Evolutionary conservation across 2,888 invertebrate species (phyloP).

Genomic region (Conomelus anceps): DNA sequence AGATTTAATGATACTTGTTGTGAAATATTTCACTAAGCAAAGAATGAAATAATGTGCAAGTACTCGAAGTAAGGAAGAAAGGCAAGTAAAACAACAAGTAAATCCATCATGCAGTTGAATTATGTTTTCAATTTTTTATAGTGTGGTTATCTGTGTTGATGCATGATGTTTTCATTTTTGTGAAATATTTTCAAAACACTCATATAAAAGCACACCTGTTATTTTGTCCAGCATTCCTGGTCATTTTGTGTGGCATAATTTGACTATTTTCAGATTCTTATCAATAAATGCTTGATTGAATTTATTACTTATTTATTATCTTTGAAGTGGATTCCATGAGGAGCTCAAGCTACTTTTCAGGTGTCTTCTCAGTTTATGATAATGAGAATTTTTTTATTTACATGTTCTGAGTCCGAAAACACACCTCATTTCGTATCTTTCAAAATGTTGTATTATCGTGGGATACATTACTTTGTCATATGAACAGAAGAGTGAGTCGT

Average conservation of each 20-base stretch:
- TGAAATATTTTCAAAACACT: neutral
- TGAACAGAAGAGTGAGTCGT: no score
- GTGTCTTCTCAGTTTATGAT: neutral
- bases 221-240: neutral
- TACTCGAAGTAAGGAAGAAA: neutral
- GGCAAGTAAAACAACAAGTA: neutral
- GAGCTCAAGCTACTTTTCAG: neutral
- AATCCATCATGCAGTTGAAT: neutral
- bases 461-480: no score
- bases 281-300: neutral
- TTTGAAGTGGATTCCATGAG: neutral
- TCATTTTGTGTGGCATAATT: neutral
- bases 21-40: neutral
- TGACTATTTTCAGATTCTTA: neutral
- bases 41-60: neutral
- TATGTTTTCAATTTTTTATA: neutral
- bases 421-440: neutral
- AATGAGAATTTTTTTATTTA: neutral
- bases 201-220: neutral
- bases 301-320: neutral
- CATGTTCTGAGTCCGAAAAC: neutral
- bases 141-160: neutral
- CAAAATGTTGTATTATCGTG: neutral
- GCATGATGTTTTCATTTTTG: neutral
- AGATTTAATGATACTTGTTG: neutral